Percentiles rank a stretch among this genome's conserved stretches.
phyloP scores from a whole-genome alignment of 2,797 vertebrate genomes.

The Pangasius larnaudii region DNA sequence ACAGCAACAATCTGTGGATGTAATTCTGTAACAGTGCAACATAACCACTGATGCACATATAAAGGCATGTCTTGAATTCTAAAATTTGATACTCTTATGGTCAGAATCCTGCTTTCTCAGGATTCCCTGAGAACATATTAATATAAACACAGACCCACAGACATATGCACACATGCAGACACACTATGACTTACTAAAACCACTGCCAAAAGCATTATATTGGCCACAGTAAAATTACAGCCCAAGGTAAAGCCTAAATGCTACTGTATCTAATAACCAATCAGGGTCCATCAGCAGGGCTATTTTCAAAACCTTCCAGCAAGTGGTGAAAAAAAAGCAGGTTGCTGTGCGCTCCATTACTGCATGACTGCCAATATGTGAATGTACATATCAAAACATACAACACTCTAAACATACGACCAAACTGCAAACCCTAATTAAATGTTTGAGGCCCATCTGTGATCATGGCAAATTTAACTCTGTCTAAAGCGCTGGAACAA shows the following conservation, averaged over 20 bases:
- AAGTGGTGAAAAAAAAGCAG: constrained; percentile 1
- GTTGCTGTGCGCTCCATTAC: constrained; percentile 54
- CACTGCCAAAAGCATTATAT: constrained; percentile 45
- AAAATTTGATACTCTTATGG: background rate
- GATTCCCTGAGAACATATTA: background rate
- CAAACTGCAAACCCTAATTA: constrained; percentile 65
- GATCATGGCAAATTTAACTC: constrained; percentile 60
- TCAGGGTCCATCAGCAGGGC: constrained; percentile 43
- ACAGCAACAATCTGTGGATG: background rate
- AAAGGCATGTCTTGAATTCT: background rate
- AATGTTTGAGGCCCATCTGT: constrained; percentile 62
- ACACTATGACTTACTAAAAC: constrained; percentile 37
- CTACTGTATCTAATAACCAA: constrained; percentile 61
- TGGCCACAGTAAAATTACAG: constrained; percentile 61
- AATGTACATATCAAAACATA: constrained; percentile 53
- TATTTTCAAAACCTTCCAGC: constrained; percentile 48
- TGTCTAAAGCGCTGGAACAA: constrained; percentile 48
- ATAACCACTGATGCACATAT: background rate
- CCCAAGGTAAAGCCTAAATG: constrained; percentile 46
- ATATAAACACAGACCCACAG: background rate
- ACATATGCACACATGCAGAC: background rate
- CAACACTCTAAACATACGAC: constrained; percentile 59
- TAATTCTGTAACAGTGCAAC: background rate
- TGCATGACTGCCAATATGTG: constrained; percentile 35
- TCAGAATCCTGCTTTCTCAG: background rate